Conservation (phyloP, 2,888 invertebrate genomes). For the Rhamnusium bicolor region DNA sequence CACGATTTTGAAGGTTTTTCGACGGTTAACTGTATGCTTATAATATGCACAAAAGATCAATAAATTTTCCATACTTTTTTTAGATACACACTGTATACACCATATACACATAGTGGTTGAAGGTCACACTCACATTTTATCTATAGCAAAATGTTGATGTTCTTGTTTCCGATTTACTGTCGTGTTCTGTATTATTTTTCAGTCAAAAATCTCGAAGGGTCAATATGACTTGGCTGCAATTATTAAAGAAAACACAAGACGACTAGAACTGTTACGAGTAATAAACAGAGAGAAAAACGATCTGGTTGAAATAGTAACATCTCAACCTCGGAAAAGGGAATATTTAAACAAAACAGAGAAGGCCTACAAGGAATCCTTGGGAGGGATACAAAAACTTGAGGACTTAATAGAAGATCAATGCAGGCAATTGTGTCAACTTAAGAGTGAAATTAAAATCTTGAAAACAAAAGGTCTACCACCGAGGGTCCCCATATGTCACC, state of each 20-base stretch:
- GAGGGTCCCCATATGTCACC: conserved; percentile 25
- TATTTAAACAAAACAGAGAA: conserved; percentile 62
- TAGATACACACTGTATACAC: too few species aligned
- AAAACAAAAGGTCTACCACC: conserved; percentile 63
- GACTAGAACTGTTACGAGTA: conserved; percentile 73
- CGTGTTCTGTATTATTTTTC: too few species aligned
- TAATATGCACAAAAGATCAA: too few species aligned
- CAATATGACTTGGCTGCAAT: conserved; percentile 69
- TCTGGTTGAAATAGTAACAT: conserved; percentile 68
- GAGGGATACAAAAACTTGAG: conserved; percentile 69
- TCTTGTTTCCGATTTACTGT: too few species aligned
- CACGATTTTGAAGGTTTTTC: too few species aligned
- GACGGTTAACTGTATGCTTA: too few species aligned
- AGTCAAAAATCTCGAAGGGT: conserved; percentile 65
- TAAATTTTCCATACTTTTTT: too few species aligned
- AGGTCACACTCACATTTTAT: too few species aligned
- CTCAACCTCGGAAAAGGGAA: conserved; percentile 65
- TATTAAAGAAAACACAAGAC: conserved; percentile 74
- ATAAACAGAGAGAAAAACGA: conserved; percentile 74
- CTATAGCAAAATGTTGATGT: too few species aligned
- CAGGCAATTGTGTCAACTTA: conserved; percentile 64
- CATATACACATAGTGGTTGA: too few species aligned
- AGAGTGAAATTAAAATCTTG: conserved; percentile 63
- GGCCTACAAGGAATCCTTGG: conserved; percentile 62
- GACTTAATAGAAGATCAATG: conserved; percentile 67